Evolutionary conservation across 1,140 invertebrate genomes (phyloP).

Genomic region (Sminthurinus signatus): DNA sequence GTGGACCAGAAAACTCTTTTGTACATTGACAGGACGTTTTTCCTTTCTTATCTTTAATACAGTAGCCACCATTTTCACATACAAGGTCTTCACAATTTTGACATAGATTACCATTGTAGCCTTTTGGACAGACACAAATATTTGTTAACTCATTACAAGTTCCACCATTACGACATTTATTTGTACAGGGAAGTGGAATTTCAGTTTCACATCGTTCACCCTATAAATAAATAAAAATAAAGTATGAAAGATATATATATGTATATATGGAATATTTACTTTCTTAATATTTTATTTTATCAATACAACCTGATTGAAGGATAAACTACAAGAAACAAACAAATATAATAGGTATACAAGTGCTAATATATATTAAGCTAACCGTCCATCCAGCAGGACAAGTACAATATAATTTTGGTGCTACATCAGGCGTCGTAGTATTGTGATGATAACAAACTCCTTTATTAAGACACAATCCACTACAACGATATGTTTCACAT

Average conservation of each 20-base stretch:
- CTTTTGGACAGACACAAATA: slow-evolving; percentile 30
- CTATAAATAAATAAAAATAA: too few relatives aligned
- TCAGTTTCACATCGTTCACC: slow-evolving; percentile 60
- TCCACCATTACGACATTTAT: slow-evolving; percentile 56
- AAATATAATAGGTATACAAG: too few relatives aligned
- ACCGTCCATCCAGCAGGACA: too few relatives aligned
- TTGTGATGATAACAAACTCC: slow-evolving; percentile 54
- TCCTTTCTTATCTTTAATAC: slow-evolving; percentile 34
- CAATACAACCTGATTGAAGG: too few relatives aligned
- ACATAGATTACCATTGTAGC: slow-evolving; percentile 41
- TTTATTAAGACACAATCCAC: slow-evolving; percentile 57
- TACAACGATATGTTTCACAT: slow-evolving; percentile 60
- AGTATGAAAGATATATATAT: too few relatives aligned
- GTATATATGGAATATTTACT: too few relatives aligned
- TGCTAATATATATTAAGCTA: too few relatives aligned
- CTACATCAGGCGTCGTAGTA: too few relatives aligned
- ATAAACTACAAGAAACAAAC: too few relatives aligned
- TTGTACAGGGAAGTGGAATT: slow-evolving; percentile 48
- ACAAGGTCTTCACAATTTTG: slow-evolving; percentile 44
- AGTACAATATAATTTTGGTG: too few relatives aligned
- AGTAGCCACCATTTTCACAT: slow-evolving; percentile 48
- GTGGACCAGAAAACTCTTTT: slow-evolving; percentile 45
- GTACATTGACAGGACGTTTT: slow-evolving; percentile 45
- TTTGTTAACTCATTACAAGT: slow-evolving; percentile 48
- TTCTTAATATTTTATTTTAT: too few relatives aligned